Base-by-base conservation (phyloP, 2,113 vertebrate species). In the Hydropotes inermis region DNA sequence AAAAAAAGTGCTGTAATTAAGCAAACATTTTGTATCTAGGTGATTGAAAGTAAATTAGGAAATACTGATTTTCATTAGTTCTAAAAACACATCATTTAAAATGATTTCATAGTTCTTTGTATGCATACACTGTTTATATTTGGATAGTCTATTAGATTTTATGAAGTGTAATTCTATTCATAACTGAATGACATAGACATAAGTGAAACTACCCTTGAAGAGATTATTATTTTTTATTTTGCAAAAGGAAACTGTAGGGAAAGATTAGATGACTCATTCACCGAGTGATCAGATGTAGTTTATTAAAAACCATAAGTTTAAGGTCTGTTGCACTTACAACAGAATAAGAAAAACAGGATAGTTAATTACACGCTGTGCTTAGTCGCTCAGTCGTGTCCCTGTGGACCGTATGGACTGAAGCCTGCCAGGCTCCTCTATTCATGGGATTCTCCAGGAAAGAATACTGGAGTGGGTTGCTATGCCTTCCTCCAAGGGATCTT, bases 71-170 rank as follows among this genome's bases (percentile, higher is more conserved):
- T 84, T 30, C 7, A 47, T 39, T 78, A 54, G 11, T 92, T 82
- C 7, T 85, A 61, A 90, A 97, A 87, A 70, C 36, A 2, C 60
- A 67, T 50, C 12, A 61, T 89, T 89, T 95, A 30, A 90, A 97
- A 93, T 60, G 82, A 78, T 79, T 52, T 94, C 79, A 70, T 45
- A 90, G 16, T 94, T 79, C 16, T 8, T 87, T 67, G 67, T 76
- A 70, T 86, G 3, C 25, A 67, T 10, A n/a, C 36, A 45, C 4
- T 82, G 33, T 78, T 92, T 86, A 88, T 67, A 94, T 90, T 47
- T 97, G 16, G 21, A 61, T 7, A 78, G 70, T 90, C 93, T 91
- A 61, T 93, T 90, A 81, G 5, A 76, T 36, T 85, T 96, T 91
- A 78, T 1, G 14, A 95, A 81, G 17, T 86, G 5, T 58, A 97